Base-by-base conservation (phyloP, 2,888 invertebrate species). In the Stenurella melanura region DNA sequence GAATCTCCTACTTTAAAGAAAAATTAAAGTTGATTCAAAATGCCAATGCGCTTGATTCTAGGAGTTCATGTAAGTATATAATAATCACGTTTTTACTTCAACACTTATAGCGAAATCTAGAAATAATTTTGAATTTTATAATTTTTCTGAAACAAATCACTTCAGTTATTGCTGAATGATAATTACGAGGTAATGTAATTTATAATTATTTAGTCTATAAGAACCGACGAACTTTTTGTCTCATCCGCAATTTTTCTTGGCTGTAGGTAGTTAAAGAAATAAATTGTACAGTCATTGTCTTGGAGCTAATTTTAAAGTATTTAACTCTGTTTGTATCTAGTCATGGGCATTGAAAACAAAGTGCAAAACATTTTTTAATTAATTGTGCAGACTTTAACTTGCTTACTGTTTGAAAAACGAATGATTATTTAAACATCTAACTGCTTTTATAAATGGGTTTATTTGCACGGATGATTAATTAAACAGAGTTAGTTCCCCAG, bases 301-400 rank as follows among this genome's bases (percentile, higher is more conserved):
- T 18, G 42, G 42, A 15, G 64, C 64, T 64, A 64, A 64, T 42
- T 64, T 64, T 64, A 64, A 64, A 64, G 42, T 42, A 64, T 64
- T n/a, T 58, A 60, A 63, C 63, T 63, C 34, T 17, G 34, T 34
- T 38, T 63, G 6, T n/a, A n/a, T 50, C n/a, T 50, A n/a, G 50
- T 12, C n/a, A 50, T 17, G 50, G 15, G n/a, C 6, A 50, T 50
- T 50, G 3, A 6, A n/a, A 50, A 50, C n/a, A n/a, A 50, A 50
- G 50, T 50, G 50, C 50, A 50, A 50, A 50, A 50, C 50, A 50
- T 50, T 50, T 50, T 50, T 50, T 50, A 50, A 50, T 50, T 50
- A 50, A 50, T 50, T 15, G 12, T 15, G 12, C 50, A 50, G 50
- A 50, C 50, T 50, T 6, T n/a, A 12, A 50, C 50, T 50, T 2